Evolutionary conservation across 2,113 vertebrate genomes (phyloP).

Genomic region (Eulemur rufifrons): DNA sequence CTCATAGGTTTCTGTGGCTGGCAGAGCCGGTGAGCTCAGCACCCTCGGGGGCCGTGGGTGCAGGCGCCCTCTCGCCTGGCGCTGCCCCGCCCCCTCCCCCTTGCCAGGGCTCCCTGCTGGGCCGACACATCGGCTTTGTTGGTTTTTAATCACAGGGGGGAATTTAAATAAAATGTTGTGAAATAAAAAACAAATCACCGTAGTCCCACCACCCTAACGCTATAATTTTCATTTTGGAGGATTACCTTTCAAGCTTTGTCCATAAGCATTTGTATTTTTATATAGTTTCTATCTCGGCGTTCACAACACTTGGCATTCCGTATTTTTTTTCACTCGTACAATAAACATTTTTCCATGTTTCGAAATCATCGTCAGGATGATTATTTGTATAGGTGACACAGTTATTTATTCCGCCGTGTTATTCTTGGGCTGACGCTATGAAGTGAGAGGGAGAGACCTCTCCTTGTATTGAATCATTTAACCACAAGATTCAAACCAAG

Average conservation of each 20-base stretch:
- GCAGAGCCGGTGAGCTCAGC: constrained; percentile 77
- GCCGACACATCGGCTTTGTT: constrained; percentile 51
- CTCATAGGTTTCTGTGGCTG: constrained; percentile 74
- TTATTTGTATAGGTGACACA: not conserved
- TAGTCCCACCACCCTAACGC: not conserved
- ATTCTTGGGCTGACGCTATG: not conserved
- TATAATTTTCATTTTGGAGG: constrained; percentile 29
- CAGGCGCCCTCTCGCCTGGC: constrained; percentile 61
- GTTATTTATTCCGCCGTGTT: not conserved
- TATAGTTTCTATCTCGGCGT: not conserved
- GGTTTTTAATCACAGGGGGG: constrained; percentile 70
- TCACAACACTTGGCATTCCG: not conserved
- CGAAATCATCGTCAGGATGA: constrained; percentile 28
- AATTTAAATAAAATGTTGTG: constrained; percentile 73
- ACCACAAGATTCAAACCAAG: not conserved
- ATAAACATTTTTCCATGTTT: constrained; percentile 55
- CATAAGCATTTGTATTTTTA: not conserved
- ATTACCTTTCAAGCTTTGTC: not conserved
- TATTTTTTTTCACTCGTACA: not conserved
- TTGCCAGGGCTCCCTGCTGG: constrained; percentile 58
- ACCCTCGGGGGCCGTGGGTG: constrained; percentile 70
- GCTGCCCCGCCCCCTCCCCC: constrained; percentile 40
- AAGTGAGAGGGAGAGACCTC: not conserved
- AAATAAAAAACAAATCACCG: constrained; percentile 68
- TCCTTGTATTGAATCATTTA: not conserved